Base-by-base conservation (phyloP, 2,888 invertebrate species). In the Epirrita christyi region DNA sequence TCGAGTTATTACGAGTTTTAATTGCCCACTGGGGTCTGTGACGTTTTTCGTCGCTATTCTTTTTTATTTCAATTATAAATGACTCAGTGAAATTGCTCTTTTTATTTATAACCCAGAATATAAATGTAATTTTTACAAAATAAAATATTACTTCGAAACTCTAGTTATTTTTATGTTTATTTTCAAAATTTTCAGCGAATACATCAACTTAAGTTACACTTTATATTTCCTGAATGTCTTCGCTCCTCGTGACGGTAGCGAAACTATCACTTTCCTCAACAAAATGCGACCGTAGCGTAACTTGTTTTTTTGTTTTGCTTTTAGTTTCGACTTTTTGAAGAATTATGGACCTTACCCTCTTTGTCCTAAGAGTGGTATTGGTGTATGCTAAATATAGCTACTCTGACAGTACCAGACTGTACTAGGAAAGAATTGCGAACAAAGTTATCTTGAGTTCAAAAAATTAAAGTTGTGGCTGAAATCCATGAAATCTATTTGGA, bases 1-100 rank as follows among this genome's bases (percentile, higher is more conserved):
- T 81, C 72, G 78, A 80, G 82, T 85, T 85, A 84, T 85, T 85
- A 84, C 79, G 78, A 81, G 83, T 85, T 88, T 86, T 86, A 87
- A 89, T 89, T 87, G 80, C 80, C 80, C 73, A 72, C 71, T 68
- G 68, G 74, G 74, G 74, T 73, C 71, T 73, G 69, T 65, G 73
- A 72, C 71, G 71, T 70, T 79, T 82, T 77, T 78, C 61, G 71
- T 64, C 58, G 71, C 67, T 69, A 70, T 79, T 76, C 38, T 73
- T 72, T 73, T 71, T 68, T 67, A 64, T 65, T 67, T 63, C 57
- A 49, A 45, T 61, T 64, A 54, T 63, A 64, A 58, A 60, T 61
- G 47, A 51, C 36, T 38, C 36, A 47, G 45, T 14, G 27, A 56
- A 61, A 54, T 48, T 55, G 38, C 55, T 59, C 53, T 42, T 59